Conservation (phyloP, 2,113 vertebrate genomes). For the Alces alces region DNA sequence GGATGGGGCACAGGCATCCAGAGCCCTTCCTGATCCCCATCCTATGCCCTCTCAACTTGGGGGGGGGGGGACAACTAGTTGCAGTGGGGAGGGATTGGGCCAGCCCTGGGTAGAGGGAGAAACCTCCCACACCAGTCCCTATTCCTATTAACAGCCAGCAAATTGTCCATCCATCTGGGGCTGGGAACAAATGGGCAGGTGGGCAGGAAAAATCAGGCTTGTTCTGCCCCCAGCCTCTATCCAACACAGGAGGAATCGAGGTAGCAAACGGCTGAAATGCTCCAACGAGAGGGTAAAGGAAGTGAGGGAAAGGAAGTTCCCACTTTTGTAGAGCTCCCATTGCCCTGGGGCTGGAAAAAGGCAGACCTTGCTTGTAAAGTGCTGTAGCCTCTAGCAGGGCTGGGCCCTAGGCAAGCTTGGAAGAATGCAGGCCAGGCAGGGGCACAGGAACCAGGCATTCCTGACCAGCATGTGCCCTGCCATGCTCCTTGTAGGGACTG, state of each 20-base stretch:
- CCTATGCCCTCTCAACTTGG: background rate
- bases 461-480: background rate
- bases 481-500: background rate
- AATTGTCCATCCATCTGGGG: constrained; percentile 1
- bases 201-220: constrained; percentile 35
- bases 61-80: background rate
- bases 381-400: constrained; percentile 54
- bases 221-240: constrained; percentile 48
- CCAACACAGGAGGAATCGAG: constrained; percentile 76
- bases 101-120: constrained; percentile 13
- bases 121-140: background rate
- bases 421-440: background rate
- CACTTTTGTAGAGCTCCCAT: background rate
- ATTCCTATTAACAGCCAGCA: background rate
- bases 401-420: constrained; percentile 35
- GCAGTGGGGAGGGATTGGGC: background rate
- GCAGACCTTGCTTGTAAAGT: constrained; percentile 69
- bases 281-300: constrained; percentile 74
- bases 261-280: constrained; percentile 85
- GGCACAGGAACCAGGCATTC: constrained; percentile 47
- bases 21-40: background rate
- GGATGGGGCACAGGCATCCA: background rate
- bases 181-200: constrained; percentile 8
- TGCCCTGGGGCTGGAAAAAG: constrained; percentile 54
- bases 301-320: constrained; percentile 50